A percentile compares a stretch with the other conserved stretches of the same genome.
Evolutionary conservation across 2,888 invertebrate genomes (phyloP).

Genomic region (Argyresthia albistria): DNA sequence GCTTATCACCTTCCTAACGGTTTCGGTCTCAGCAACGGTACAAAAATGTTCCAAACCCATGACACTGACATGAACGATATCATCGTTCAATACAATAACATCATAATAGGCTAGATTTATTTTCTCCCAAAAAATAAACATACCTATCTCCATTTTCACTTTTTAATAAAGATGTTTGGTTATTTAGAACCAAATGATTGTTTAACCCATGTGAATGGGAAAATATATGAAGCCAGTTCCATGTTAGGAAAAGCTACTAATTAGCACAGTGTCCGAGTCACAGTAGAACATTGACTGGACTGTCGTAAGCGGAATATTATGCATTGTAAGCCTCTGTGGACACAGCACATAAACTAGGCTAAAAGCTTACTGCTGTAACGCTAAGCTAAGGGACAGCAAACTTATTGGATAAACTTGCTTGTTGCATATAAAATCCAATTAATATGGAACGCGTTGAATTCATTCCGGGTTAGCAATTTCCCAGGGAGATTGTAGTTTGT

Average conservation of each 20-base stretch:
- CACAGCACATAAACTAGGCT: slow-evolving; percentile 31
- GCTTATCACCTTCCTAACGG: slow-evolving; percentile 17
- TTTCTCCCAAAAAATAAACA: too few species aligned
- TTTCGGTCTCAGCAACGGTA: slow-evolving; percentile 7
- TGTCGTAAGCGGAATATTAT: slow-evolving; percentile 39
- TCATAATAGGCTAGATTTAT: background rate
- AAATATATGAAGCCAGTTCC: background rate
- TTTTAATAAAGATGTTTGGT: too few species aligned
- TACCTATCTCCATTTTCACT: too few species aligned
- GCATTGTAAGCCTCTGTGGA: slow-evolving; percentile 23
- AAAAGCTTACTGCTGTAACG: slow-evolving; percentile 49
- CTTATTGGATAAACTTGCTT: too few species aligned
- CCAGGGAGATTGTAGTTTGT: background rate
- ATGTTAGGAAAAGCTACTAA: slow-evolving; percentile 9
- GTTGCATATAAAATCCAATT: background rate
- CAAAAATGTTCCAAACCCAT: background rate
- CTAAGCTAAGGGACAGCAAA: slow-evolving; percentile 9
- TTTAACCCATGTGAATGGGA: background rate
- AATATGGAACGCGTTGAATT: background rate
- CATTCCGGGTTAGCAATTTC: background rate
- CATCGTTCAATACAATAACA: background rate
- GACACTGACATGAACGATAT: background rate
- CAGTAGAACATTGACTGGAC: slow-evolving; percentile 10
- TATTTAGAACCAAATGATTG: background rate
- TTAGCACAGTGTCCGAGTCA: slow-evolving; percentile 23